Percentiles rank a stretch among this genome's conserved stretches.
These are phyloP conservation scores for Ptychadena robeensis DNA, from an alignment of 2,797 vertebrate species.

Conservation along the genomic window DNA sequence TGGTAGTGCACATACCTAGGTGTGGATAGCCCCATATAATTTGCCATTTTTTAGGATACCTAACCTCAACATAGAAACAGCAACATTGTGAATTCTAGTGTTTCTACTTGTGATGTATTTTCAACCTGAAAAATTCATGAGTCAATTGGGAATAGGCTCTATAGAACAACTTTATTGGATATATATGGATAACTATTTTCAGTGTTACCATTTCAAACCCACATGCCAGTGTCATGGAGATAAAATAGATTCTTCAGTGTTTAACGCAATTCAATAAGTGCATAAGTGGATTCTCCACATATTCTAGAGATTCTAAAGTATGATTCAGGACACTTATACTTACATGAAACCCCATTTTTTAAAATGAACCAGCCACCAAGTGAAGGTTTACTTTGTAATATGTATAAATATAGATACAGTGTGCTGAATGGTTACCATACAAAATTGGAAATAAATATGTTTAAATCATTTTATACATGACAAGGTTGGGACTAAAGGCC, in stretches of 20 bases:
- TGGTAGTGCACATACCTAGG: too few species aligned
- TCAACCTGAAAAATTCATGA: neutral
- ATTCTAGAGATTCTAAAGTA: neutral
- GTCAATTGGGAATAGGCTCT: neutral
- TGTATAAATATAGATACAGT: neutral
- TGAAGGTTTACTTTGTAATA: neutral
- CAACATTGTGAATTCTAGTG: neutral
- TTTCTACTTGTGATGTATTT: neutral
- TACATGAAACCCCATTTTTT: too few species aligned
- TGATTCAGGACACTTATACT: neutral
- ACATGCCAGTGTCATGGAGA: too few species aligned
- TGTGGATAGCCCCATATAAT: too few species aligned
- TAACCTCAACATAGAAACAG: neutral
- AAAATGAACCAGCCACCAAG: too few species aligned
- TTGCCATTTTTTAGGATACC: neutral
- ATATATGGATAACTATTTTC: too few species aligned
- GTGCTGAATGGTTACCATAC: too few species aligned
- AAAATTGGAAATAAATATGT: constrained; percentile 11
- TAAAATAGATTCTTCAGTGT: too few species aligned
- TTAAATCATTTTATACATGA: neutral
- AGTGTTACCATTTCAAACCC: too few species aligned
- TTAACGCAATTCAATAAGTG: too few species aligned
- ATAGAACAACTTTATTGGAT: too few species aligned
- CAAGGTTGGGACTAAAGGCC: neutral
- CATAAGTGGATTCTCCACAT: neutral